Evolutionary conservation across 2,113 vertebrate genomes (phyloP), one percentile per base, ranked within the genome.

Genomic region (Rhynchomys soricoides): DNA sequence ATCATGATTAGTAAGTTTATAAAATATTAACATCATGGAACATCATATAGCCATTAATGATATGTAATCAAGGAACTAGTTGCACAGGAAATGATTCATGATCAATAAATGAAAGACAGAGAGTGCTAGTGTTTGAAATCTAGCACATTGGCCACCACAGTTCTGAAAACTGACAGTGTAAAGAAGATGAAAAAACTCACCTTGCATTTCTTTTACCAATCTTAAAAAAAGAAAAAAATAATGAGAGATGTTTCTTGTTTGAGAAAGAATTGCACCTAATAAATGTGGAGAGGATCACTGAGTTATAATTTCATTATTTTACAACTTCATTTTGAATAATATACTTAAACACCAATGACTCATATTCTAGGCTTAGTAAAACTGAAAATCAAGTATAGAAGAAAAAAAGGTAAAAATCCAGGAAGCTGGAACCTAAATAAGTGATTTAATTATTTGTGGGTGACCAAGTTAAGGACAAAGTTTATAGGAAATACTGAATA

Each of bases 241-340:
- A 66, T 59, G 62, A 87, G 48, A 11, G 29, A 78, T 73, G 59
- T 37, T 71, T 94, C 64, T 70, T 43, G 13, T 62, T 29, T 82
- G 31, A 21, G 24, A 52, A 79, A 55, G 55, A 96, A 93, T 77
- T 43, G 19, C 29, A 89, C 5, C n/a, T 94, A 9, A 86, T 73
- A 34, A 71, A 86, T 68, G 57, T 24, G 91, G 77, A 78, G 55
- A 7, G 40, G 81, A 93, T 31, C 17, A 55, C 22, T 40, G 29
- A 37, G 89, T 86, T 82, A 66, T 34, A 86, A 91, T 95, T 81
- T 91, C 13, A 64, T 37, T 7, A 55, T 77, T 95, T 91, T 81
- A 13, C 10, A 34, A 66, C 81, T 95, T 89, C 37, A 57, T 85
- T 66, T 59, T 31, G 77, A 83, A 83, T 62, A 43, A 62, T 62